Conservation (phyloP, 2,797 vertebrate species). For the Rhinella marina region DNA sequence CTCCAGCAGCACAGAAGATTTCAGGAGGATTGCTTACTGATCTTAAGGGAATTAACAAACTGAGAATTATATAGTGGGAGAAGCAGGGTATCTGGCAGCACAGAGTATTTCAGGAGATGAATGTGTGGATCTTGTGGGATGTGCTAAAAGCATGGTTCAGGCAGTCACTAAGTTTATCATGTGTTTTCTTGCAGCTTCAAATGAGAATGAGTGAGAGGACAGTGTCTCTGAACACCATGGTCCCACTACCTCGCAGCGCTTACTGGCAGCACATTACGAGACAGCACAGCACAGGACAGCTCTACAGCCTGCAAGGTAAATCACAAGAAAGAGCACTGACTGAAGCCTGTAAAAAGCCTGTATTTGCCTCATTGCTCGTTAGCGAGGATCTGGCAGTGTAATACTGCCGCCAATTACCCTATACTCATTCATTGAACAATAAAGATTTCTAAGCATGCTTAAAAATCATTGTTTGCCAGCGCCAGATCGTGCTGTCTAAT, state of each 20-base stretch:
- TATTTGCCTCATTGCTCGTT: no score
- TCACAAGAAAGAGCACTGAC: not conserved
- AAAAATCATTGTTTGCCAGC: no score
- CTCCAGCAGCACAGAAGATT: not conserved
- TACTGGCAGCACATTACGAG: slow-evolving; percentile 82
- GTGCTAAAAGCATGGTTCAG: no score
- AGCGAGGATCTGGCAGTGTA: no score
- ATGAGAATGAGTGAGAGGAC: slow-evolving; percentile 78
- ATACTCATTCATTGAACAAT: no score
- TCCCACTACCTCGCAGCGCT: slow-evolving; percentile 80
- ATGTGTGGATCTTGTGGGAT: no score
- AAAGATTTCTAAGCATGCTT: no score
- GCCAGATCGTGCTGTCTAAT: no score
- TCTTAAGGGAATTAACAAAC: not conserved
- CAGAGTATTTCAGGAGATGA: no score
- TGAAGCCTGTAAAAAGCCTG: no score
- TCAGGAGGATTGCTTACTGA: not conserved
- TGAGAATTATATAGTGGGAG: not conserved
- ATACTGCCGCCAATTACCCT: no score
- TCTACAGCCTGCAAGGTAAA: slow-evolving; percentile 76
- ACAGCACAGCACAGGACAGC: slow-evolving; percentile 78
- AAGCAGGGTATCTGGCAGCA: not conserved
- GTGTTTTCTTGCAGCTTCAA: slow-evolving; percentile 72
- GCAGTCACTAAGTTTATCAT: not conserved
- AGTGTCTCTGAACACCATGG: slow-evolving; percentile 74